These are phyloP conservation scores for Bubalus kerabau DNA, from an alignment of 2,113 vertebrate genomes.

Conservation along the genomic window DNA sequence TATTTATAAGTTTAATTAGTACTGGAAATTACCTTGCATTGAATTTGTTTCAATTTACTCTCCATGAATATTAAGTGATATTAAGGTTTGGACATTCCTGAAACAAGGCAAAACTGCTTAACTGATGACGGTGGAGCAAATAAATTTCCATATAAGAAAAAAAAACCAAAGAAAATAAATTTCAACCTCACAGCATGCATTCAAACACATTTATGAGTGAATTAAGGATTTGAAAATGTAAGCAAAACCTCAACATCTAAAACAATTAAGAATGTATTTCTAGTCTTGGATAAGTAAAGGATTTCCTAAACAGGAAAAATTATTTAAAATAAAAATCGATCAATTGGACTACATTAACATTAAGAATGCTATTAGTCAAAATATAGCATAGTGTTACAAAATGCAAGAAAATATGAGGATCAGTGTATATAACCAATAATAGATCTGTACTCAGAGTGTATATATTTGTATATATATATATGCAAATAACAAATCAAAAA, in stretches of 20 bases:
- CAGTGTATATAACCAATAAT: no score
- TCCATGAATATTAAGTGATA: background rate
- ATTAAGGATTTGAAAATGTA: background rate
- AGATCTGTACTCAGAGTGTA: no score
- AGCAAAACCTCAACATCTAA: background rate
- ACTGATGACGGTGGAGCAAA: rapidly evolving
- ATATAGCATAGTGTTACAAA: no score
- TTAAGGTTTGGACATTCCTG: background rate
- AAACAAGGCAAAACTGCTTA: background rate
- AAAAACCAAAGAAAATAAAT: background rate
- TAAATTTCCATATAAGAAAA: background rate
- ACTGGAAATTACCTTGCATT: background rate
- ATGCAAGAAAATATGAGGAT: no score
- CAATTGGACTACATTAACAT: no score
- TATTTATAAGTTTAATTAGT: background rate
- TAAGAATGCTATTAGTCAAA: no score
- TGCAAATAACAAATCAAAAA: no score
- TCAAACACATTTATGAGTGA: background rate
- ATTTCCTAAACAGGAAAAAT: no score
- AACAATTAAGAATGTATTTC: background rate
- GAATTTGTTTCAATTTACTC: background rate
- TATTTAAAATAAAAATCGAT: no score
- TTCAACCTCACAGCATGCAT: background rate
- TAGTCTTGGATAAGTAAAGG: no score
- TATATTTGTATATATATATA: no score